phyloP scores from a whole-genome alignment of 2,113 vertebrate species.

The Syngnathus scovelli region DNA sequence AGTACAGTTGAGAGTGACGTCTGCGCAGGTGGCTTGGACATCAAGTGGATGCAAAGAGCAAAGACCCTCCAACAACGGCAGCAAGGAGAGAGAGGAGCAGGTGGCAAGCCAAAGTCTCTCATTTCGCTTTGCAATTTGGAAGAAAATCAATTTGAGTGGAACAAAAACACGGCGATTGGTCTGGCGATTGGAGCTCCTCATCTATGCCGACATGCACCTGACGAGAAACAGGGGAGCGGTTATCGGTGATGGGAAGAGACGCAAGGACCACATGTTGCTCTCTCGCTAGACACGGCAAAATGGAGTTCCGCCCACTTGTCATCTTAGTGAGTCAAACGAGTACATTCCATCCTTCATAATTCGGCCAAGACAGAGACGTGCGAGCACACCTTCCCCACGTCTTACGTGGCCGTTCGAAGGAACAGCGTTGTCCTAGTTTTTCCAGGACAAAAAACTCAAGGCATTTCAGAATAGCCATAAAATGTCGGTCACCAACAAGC shows the following conservation, averaged over 20 bases:
- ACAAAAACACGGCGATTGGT: constrained; percentile 23
- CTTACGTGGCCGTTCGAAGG: background rate
- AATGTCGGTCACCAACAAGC: background rate
- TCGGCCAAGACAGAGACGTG: background rate
- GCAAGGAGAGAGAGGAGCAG: constrained; percentile 18
- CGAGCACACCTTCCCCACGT: background rate
- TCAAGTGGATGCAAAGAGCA: constrained; percentile 25
- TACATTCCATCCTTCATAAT: background rate
- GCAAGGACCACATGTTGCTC: background rate
- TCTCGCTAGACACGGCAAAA: background rate
- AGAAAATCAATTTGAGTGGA: constrained; percentile 41
- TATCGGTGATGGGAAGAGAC: constrained; percentile 7
- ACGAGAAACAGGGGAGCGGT: constrained; percentile 1
- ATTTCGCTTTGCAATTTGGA: constrained; percentile 24
- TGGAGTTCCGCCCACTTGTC: background rate
- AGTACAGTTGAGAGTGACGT: constrained; percentile 43
- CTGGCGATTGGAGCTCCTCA: background rate
- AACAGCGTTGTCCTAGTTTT: background rate
- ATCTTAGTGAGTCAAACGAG: background rate
- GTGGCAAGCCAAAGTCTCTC: constrained; percentile 14
- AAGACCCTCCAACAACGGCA: constrained; percentile 7
- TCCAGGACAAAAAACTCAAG: background rate
- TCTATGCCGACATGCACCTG: background rate
- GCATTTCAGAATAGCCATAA: background rate
- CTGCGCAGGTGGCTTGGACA: constrained; percentile 26